Base-by-base conservation (phyloP, 1,140 invertebrate genomes). In the Steinernema feltiae region DNA sequence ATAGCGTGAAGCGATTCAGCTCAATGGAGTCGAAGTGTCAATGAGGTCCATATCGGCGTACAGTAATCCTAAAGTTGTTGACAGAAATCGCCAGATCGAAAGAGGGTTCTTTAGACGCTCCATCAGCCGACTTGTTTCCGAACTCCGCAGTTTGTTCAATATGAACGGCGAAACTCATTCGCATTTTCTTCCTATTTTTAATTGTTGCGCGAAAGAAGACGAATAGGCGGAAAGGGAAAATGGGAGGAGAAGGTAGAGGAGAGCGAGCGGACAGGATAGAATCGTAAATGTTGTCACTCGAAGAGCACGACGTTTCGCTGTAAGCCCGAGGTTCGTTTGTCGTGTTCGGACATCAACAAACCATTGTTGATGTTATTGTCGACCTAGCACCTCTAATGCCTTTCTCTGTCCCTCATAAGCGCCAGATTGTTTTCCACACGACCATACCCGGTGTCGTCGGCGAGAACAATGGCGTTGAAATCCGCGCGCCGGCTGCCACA, bases 371-470 rank as follows among this genome's bases (percentile, higher is more conserved):
- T 63, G 24, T 63, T 63, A 12, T 63, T 63, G 53, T 27, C 53
- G 15, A 63, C 53, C 7, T 63, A 3, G 12, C 12, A 63, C 12
- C 41, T 46, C 53, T 63, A 27, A 27, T 63, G 53, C 53, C 24
- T 63, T 63, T 27, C 53, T 15, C 24, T 41, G 24, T 3, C 12
- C 24, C 24, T 63, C 24, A n/a, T 46, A 63, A 63, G 12, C 53
- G 15, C 53, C 53, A 63, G 53, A 63, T 63, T 63, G 53, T 63
- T 27, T 63, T 63, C 53, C 3, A 12, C 24, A 27, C 53, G 24
- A 63, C 53, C 53, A 63, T 63, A 63, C 53, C 41, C 7, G 41
- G 41, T 46, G 53, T 27, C 24, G 53, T 63, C 53, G 53, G 53
- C 53, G 53, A 27, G 53, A 63, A 63, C 53, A 63, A 63, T 63